Percentiles rank a stretch among this genome's conserved stretches.
These are phyloP conservation scores for Idaea aversata DNA, from an alignment of 2,888 invertebrate genomes.

Conservation along the genomic window DNA sequence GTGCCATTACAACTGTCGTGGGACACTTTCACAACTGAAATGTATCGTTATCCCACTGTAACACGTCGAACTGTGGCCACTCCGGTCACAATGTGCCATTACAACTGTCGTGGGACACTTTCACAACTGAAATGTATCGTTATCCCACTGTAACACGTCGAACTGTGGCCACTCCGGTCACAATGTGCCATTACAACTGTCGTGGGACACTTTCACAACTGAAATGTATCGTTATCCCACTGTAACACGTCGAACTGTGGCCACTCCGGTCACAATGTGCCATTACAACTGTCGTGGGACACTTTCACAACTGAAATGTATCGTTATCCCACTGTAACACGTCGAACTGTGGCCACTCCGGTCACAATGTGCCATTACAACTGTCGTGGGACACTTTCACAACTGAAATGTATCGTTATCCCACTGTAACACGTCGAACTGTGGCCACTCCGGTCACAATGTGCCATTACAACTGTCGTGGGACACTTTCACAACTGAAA, in stretches of 20 bases:
- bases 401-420: not conserved
- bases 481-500: conserved; percentile 10
- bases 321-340: not conserved
- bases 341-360: not conserved
- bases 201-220: conserved; percentile 9
- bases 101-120: conserved; percentile 9
- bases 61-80: not conserved
- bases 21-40: conserved; percentile 10
- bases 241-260: not conserved
- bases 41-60: not conserved
- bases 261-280: not conserved
- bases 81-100: conserved; percentile 1
- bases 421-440: not conserved
- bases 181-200: conserved; percentile 7
- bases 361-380: conserved; percentile 4
- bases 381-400: conserved; percentile 11
- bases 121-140: conserved; percentile 6
- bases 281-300: conserved; percentile 7
- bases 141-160: not conserved
- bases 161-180: not conserved
- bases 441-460: not conserved
- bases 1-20: conserved; percentile 6
- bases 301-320: conserved; percentile 9
- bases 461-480: conserved; percentile 6
- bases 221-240: not conserved